These are phyloP conservation scores for Ceratina calcarata DNA, from an alignment of 1,140 invertebrate species.

Conservation along the genomic window DNA sequence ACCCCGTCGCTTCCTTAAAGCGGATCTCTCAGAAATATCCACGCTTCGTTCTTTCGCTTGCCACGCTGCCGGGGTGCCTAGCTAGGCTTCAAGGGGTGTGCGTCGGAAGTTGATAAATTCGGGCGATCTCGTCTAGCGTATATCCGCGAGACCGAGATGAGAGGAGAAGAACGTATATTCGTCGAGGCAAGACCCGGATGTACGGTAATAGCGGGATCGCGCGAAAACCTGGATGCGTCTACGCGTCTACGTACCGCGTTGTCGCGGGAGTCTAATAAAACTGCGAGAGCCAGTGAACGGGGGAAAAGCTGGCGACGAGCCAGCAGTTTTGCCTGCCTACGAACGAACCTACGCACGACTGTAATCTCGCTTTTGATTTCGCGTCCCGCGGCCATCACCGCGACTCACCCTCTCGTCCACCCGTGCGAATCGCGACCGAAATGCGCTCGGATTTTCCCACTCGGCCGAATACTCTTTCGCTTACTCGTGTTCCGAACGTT, in stretches of 20 bases:
- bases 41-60: not conserved
- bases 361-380: conserved; percentile 74
- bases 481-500: not conserved
- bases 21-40: conserved; percentile 54
- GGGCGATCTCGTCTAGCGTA: no score
- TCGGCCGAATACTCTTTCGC: not conserved
- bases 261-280: conserved; percentile 54
- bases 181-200: conserved; percentile 70
- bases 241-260: conserved; percentile 51
- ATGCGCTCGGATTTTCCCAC: conserved; percentile 41
- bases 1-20: conserved; percentile 68
- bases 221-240: conserved; percentile 65
- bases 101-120: no score
- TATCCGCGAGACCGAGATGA: not conserved
- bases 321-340: conserved; percentile 44
- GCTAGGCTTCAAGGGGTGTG: no score
- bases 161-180: conserved; percentile 20
- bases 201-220: conserved; percentile 70
- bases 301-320: conserved; percentile 65
- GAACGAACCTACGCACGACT: conserved; percentile 43
- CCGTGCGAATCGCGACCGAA: conserved; percentile 67
- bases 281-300: conserved; percentile 33
- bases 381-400: conserved; percentile 20
- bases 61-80: not conserved
- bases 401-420: conserved; percentile 45